These are phyloP conservation scores for Cardiocondyla obscurior DNA, from an alignment of 1,140 invertebrate genomes.

Conservation along the genomic window DNA sequence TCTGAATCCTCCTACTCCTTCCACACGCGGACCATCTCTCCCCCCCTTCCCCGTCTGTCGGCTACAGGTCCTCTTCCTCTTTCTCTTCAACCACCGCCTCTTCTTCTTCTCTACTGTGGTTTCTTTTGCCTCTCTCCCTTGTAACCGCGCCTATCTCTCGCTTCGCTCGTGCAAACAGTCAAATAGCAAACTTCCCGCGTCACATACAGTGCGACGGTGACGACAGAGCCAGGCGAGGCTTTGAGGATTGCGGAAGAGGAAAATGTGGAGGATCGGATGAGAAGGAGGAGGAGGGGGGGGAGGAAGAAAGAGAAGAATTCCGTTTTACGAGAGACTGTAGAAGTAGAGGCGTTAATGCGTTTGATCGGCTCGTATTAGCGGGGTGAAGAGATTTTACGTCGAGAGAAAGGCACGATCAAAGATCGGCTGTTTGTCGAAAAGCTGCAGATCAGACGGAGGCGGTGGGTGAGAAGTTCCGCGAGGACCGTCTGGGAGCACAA, in stretches of 20 bases:
- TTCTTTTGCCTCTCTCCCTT: constrained; percentile 59
- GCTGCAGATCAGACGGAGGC: neutral
- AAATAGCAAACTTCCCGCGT: constrained; percentile 69
- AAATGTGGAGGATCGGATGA: neutral
- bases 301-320: neutral
- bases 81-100: constrained; percentile 47
- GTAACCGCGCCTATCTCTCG: constrained; percentile 59
- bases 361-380: constrained; percentile 1
- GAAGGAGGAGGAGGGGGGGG: neutral
- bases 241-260: constrained; percentile 43
- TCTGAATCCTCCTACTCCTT: constrained; percentile 74
- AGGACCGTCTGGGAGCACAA: neutral
- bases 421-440: neutral
- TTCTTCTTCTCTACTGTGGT: constrained; percentile 63
- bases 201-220: constrained; percentile 35
- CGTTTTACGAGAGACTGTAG: neutral
- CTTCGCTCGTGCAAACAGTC: constrained; percentile 67
- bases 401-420: neutral
- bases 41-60: constrained; percentile 58
- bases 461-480: constrained; percentile 5
- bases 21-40: constrained; percentile 59
- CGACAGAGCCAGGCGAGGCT: constrained; percentile 45
- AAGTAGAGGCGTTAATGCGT: constrained; percentile 20
- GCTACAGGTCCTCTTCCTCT: constrained; percentile 62
- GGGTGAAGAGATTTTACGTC: constrained; percentile 19